phyloP scores from a whole-genome alignment of 2,797 vertebrate genomes.

The Tauraco hartlaubi region DNA sequence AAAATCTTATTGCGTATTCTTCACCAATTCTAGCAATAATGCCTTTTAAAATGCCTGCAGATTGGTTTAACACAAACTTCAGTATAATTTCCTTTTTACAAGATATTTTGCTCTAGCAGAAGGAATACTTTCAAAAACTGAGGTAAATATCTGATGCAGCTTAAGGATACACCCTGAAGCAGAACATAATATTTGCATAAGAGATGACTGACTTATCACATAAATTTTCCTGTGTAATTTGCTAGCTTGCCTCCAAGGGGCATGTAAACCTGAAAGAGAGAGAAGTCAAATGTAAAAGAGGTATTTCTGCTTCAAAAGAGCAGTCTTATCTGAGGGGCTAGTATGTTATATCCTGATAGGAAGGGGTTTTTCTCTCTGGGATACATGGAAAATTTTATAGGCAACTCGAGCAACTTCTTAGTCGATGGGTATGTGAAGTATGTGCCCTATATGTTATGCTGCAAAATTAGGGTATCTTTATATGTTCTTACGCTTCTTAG shows the following conservation, averaged over 20 bases:
- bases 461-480: background rate
- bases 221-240: constrained; percentile 46
- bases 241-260: constrained; percentile 23
- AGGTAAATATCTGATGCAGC: constrained; percentile 53
- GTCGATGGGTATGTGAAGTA: background rate
- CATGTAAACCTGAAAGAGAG: constrained; percentile 38
- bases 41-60: constrained; percentile 22
- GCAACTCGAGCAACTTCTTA: background rate
- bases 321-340: background rate
- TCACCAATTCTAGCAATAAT: background rate
- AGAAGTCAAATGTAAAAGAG: constrained; percentile 26
- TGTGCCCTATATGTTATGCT: background rate
- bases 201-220: constrained; percentile 49
- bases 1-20: background rate
- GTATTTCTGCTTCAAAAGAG: constrained; percentile 26
- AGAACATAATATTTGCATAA: constrained; percentile 54
- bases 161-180: constrained; percentile 37
- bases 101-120: background rate
- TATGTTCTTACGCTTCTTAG: background rate
- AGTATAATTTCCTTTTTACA: constrained; percentile 1
- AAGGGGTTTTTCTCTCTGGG: background rate
- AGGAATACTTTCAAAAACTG: constrained; percentile 22
- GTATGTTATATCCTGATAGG: background rate
- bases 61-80: background rate
- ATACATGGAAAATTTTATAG: background rate